Evolutionary conservation across 2,113 vertebrate genomes (phyloP), one percentile per base, ranked within the genome.

Genomic region (Oplegnathus fasciatus): DNA sequence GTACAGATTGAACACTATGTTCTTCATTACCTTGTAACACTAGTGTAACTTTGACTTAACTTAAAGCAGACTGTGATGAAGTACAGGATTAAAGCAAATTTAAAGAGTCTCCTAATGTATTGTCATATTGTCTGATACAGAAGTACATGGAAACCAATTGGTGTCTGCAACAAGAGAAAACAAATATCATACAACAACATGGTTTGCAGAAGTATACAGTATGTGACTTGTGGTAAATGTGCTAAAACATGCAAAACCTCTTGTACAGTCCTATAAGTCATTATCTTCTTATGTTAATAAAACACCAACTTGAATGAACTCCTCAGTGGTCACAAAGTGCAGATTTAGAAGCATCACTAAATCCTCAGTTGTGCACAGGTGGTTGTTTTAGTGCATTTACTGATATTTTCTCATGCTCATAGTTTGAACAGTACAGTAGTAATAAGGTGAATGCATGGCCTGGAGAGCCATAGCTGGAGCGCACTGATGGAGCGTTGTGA

Each of bases 401-500:
- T 67, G 30, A 22, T 68, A 26, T 75, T 67, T 78, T 32, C 18
- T 69, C 15, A 5, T 37, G 11, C 44, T 61, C 6, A 26, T 5
- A 30, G 55, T 83, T 22, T 40, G 50, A 73, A 34, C 42, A 11
- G 14, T 46, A 52, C 28, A 24, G 66, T n/a, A 46, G 52, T 77
- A 78, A 75, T 57, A 55, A 57, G 46, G 58, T 78, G 26, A 86
- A 78, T 82, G 52, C 50, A 34, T 50, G 46, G 65, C 75, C 60
- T 61, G 65, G 9, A 44, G 77, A 71, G 80, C 46, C 44, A 50
- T 78, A 60, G 72, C 52, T 52, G 61, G 77, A 80, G 57, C 8
- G 44, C 60, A n/a, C 28, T 34, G 64, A 55, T 69, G 24, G 72
- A 77, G 78, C 75, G n/a, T 34, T 58, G 37, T 58, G 37, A 77